Evolutionary conservation across 2,797 vertebrate genomes (phyloP).

Genomic region (Pantherophis vulpinus): DNA sequence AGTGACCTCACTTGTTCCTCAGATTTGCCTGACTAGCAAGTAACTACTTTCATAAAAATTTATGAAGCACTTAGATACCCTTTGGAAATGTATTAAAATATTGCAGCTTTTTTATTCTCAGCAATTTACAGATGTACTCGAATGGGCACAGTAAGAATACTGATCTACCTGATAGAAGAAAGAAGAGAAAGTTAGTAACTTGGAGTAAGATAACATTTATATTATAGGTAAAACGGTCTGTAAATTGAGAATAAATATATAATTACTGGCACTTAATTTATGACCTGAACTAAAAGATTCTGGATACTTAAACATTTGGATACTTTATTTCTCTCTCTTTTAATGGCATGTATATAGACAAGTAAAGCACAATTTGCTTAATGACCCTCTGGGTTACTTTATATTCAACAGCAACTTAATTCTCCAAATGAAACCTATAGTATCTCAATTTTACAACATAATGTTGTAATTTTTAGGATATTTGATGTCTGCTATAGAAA

Average conservation of each 20-base stretch:
- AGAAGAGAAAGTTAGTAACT: not conserved
- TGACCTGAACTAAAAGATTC: not conserved
- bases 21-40: slow-evolving; percentile 8
- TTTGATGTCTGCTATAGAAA: not conserved
- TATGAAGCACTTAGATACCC: not conserved
- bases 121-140: slow-evolving; percentile 8
- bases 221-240: not conserved
- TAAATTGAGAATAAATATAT: slow-evolving; percentile 7
- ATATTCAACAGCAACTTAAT: not conserved
- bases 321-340: not conserved
- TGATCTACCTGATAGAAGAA: slow-evolving; percentile 1
- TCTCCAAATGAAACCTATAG: not conserved
- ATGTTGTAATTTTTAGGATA: not conserved
- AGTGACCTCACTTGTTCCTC: not conserved
- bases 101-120: slow-evolving; percentile 10
- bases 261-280: not conserved
- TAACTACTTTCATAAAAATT: slow-evolving; percentile 11
- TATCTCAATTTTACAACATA: not conserved
- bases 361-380: not conserved
- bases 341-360: not conserved
- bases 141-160: slow-evolving; percentile 3
- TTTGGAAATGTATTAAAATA: slow-evolving; percentile 20
- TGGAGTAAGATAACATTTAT: slow-evolving; percentile 31
- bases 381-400: not conserved
- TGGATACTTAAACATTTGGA: not conserved